These are phyloP conservation scores for Radopholus similis DNA, from an alignment of 1,140 invertebrate species.

Conservation along the genomic window DNA sequence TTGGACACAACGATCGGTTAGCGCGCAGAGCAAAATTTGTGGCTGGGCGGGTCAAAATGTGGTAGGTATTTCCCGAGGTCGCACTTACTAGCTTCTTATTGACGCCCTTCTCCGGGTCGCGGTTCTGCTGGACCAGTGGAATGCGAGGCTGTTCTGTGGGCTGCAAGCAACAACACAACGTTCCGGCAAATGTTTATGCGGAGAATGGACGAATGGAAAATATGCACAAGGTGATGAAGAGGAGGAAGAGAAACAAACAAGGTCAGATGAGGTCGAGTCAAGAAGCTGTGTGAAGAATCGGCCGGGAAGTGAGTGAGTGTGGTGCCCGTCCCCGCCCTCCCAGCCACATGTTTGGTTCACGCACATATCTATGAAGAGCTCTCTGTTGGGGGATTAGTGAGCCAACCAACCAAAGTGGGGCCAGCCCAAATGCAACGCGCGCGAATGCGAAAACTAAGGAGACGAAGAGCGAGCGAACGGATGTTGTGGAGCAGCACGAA, in stretches of 20 bases:
- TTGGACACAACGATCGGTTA: slow-evolving; percentile 24
- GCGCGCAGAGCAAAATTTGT: neutral
- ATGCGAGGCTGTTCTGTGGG: slow-evolving; percentile 24
- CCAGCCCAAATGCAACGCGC: no score
- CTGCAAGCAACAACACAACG: slow-evolving; percentile 6
- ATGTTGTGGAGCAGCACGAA: neutral
- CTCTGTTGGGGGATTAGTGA: neutral
- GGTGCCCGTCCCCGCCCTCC: neutral
- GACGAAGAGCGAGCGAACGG: slow-evolving; percentile 1
- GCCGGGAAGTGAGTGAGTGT: neutral
- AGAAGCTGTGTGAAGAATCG: neutral
- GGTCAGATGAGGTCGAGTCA: neutral
- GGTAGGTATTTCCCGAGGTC: neutral
- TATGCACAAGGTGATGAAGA: neutral
- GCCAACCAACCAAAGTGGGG: neutral
- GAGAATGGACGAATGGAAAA: neutral
- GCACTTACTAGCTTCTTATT: slow-evolving; percentile 42
- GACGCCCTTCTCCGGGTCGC: slow-evolving; percentile 37
- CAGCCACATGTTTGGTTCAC: slow-evolving; percentile 8
- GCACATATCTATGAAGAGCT: neutral
- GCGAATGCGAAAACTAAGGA: neutral
- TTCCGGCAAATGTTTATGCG: neutral
- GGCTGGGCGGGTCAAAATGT: slow-evolving; percentile 2
- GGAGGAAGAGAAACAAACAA: neutral
- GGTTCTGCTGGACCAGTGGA: slow-evolving; percentile 34